Evolutionary conservation across 2,113 vertebrate genomes (phyloP), one percentile per base, ranked within the genome.

Genomic region (Pomatostomus ruficeps): DNA sequence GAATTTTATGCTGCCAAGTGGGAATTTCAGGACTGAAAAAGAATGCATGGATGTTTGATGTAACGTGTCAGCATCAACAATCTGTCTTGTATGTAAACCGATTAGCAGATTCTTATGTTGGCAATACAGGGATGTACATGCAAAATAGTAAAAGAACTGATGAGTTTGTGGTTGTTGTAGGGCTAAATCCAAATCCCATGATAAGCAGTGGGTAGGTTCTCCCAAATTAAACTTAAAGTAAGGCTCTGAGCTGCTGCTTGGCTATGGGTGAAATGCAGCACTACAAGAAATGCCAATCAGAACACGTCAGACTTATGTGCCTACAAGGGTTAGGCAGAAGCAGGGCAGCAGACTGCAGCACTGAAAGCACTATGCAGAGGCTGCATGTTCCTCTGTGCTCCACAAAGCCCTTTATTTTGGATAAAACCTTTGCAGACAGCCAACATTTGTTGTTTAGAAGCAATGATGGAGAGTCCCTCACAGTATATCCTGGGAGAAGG

Each of bases 11-110:
- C 40, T 93, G 87, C 65, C 80, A 95, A 96, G 58, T 74, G 88
- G 38, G 38, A 82, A 92, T 88, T 88, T 71, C 33, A 91, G 71
- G 54, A 80, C 63, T 62, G 75, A 93, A 95, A 96, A 91, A 92
- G 77, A 97, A 96, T 78, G 86, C 82, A 86, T 22, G n/a, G 46
- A 76, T 87, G 57, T 83, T 76, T 76, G 75, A 92, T 88, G 63
- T 26, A 95, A 75, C 0, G 14, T 68, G 82, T 94, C 82, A 95
- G 45, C 45, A 93, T 36, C 88, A 94, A 81, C 94, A 87, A 71
- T 74, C 89, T 93, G 87, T 72, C 88, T 57, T 58, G 18, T 29
- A 80, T 18, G 51, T 42, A 94, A 83, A 80, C 84, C 89, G 94
- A 81, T 82, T 72, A 95, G 79, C 46, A 70, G 36, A 54, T 93